phyloP scores from a whole-genome alignment of 2,888 invertebrate genomes.

The Meloe dianella region DNA sequence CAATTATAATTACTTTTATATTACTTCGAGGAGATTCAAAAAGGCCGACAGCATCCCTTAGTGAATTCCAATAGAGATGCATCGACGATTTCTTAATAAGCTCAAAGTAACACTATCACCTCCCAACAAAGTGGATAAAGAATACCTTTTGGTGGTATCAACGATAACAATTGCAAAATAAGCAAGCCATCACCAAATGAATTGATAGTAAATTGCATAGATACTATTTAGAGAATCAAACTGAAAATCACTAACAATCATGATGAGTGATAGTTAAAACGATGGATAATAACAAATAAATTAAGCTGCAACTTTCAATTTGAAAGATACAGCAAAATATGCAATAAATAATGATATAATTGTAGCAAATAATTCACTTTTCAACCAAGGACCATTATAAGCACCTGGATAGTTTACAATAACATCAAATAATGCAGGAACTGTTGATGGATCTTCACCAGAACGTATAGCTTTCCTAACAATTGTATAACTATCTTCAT shows the following conservation, averaged over 20 bases:
- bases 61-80: too few relatives aligned
- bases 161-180: too few relatives aligned
- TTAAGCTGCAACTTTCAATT: conserved; percentile 78
- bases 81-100: too few relatives aligned
- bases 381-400: conserved; percentile 91
- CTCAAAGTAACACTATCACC: too few relatives aligned
- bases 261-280: not conserved
- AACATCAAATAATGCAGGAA: conserved; percentile 75
- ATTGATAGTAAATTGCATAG: not conserved
- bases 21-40: too few relatives aligned
- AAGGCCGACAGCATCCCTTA: too few relatives aligned
- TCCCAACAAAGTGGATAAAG: too few relatives aligned
- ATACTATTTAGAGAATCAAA: not conserved
- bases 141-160: too few relatives aligned
- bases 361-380: conserved; percentile 89
- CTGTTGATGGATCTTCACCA: conserved; percentile 70
- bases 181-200: too few relatives aligned
- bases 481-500: conserved; percentile 90
- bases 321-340: conserved; percentile 85
- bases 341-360: conserved; percentile 78
- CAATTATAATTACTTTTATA: too few relatives aligned
- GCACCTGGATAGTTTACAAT: conserved; percentile 78
- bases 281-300: not conserved
- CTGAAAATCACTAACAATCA: not conserved
- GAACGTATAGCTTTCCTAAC: conserved; percentile 81